Base-by-base conservation (phyloP, 2,888 invertebrate species). In the Lobophora halterata region DNA sequence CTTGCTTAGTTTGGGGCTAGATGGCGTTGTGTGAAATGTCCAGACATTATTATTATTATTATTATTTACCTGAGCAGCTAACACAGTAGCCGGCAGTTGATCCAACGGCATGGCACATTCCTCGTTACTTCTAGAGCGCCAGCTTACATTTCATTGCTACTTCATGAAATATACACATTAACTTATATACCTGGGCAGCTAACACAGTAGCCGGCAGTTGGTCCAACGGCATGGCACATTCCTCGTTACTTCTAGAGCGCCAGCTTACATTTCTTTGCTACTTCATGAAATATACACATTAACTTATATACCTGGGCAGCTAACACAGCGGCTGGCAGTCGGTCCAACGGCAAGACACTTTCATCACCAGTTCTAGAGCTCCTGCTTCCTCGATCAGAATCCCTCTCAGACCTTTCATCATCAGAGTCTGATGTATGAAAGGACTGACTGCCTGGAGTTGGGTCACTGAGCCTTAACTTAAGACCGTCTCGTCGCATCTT, bases 401-500 rank as follows among this genome's bases (percentile, higher is more conserved):
- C n/a, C n/a, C n/a, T n/a, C n/a, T n/a, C n/a, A n/a, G n/a, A 72
- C 34, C 60, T 66, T 38, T 87, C 86, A 48, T 88, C 86, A 29
- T 87, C 87, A 7, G 86, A 86, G 52, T 87, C 83, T 6, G 86
- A 85, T 1, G 75, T 72, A 37, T 79, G 81, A 47, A 79, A 73
- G 11, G 80, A 79, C 1, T 73, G 62, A 33, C 65, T 75, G 30
- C 71, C 72, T 0, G 81, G 77, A 43, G 66, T 79, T 0, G 87
- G 86, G 48, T 88, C 88, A 49, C 83, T 88, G 13, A 88, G 76
- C 51, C 87, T 70, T 49, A 88, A 59, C 49, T 81, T 82, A 20
- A 88, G 68, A 46, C 79, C 79, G 54, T 88, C 88, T 17, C 88
- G 80, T 43, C 85, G 77, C 81, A 85, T 85, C 55, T 60, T 72